Evolutionary conservation across 2,113 vertebrate species (phyloP).

Genomic region (Taurulus bubalis): DNA sequence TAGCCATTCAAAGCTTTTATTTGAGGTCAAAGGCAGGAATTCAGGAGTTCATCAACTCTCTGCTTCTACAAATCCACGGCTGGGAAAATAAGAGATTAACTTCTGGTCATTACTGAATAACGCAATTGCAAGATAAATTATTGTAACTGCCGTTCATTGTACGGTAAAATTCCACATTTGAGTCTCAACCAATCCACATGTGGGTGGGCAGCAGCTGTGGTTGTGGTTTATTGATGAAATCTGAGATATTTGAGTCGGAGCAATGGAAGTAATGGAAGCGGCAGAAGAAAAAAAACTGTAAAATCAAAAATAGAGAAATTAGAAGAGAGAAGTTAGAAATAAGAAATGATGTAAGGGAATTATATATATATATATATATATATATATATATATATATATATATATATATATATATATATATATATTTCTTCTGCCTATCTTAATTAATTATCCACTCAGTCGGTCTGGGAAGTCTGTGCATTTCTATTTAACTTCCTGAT

Average conservation of each 20-base stretch:
- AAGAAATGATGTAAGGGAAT: too few relatives aligned
- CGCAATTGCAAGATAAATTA: background rate
- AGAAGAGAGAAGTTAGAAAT: too few relatives aligned
- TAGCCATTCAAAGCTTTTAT: constrained; percentile 25
- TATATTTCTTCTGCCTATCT: too few relatives aligned
- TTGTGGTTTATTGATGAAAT: background rate
- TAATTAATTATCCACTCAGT: too few relatives aligned
- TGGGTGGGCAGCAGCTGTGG: background rate
- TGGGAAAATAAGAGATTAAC: background rate
- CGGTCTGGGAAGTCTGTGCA: background rate
- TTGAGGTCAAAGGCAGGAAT: background rate
- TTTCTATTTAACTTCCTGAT: background rate
- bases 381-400: too few relatives aligned
- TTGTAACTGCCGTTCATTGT: background rate
- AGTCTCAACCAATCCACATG: too few relatives aligned
- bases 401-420: too few relatives aligned
- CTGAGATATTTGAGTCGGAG: background rate
- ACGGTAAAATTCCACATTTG: background rate
- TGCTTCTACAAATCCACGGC: background rate
- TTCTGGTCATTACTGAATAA: background rate
- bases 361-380: too few relatives aligned
- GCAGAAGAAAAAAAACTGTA: background rate
- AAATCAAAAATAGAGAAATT: background rate
- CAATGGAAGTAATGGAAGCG: background rate
- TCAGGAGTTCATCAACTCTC: background rate